Evolutionary conservation across 2,113 vertebrate species (phyloP).

Genomic region (Tangachromis dhanisi): DNA sequence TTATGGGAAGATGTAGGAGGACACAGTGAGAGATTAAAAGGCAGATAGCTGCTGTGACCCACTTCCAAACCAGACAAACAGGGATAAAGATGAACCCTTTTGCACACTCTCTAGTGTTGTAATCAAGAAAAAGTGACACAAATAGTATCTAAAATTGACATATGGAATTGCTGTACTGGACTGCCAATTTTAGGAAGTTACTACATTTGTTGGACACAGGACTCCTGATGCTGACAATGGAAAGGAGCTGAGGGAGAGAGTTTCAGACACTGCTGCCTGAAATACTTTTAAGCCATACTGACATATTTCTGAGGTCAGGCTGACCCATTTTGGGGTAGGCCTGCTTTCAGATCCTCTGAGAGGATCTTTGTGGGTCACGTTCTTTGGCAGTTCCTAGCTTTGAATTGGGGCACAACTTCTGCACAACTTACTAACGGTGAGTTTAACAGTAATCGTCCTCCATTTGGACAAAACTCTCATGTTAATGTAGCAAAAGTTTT

Average conservation of each 20-base stretch:
- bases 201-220: neutral
- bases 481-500: neutral
- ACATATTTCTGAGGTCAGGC: neutral
- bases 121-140: neutral
- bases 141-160: neutral
- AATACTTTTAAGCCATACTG: neutral
- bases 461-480: neutral
- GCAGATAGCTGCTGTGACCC: neutral
- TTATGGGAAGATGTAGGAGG: neutral
- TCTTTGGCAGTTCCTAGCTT: neutral
- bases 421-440: neutral
- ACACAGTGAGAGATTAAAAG: neutral
- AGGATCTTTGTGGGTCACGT: neutral
- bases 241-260: neutral
- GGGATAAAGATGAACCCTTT: neutral
- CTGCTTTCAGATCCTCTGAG: neutral
- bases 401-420: neutral
- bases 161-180: neutral
- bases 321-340: neutral
- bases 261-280: neutral
- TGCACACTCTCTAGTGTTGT: neutral
- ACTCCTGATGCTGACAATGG: neutral
- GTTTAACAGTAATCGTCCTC: neutral
- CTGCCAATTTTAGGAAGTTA: neutral
- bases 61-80: neutral